Conservation (phyloP, 2,797 vertebrate genomes). For the Pangasius larnaudii region DNA sequence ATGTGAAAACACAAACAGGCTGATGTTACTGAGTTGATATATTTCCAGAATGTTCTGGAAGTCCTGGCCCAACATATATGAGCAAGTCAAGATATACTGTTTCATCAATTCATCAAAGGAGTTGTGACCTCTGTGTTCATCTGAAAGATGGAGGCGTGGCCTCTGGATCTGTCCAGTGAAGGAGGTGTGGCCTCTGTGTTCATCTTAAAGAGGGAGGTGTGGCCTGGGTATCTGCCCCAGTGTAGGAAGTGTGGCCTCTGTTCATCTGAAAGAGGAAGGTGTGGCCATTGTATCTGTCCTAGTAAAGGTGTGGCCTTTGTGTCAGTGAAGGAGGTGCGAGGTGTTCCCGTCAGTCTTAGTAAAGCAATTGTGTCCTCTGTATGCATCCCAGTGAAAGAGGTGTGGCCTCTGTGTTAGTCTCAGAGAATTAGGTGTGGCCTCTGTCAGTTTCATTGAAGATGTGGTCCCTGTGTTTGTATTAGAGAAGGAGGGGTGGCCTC, state of each 20-base stretch:
- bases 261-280: background rate
- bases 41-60: background rate
- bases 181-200: background rate
- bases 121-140: too few species aligned
- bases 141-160: background rate
- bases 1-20: background rate
- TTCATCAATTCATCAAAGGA: background rate
- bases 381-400: background rate
- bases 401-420: background rate
- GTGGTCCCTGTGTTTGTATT: background rate
- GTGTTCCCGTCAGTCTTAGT: background rate
- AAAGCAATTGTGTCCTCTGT: background rate
- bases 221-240: background rate
- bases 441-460: background rate
- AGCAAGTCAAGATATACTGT: too few species aligned
- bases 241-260: background rate
- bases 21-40: too few species aligned
- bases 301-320: background rate
- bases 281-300: background rate
- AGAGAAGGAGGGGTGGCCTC: background rate
- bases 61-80: background rate
- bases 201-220: background rate
- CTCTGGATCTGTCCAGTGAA: background rate
- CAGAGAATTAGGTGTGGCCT: background rate
- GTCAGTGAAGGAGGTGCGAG: background rate